Percentiles rank a stretch among this genome's conserved stretches.
phyloP scores from a whole-genome alignment of 1,140 invertebrate species.

The Drosophila subobscura region DNA sequence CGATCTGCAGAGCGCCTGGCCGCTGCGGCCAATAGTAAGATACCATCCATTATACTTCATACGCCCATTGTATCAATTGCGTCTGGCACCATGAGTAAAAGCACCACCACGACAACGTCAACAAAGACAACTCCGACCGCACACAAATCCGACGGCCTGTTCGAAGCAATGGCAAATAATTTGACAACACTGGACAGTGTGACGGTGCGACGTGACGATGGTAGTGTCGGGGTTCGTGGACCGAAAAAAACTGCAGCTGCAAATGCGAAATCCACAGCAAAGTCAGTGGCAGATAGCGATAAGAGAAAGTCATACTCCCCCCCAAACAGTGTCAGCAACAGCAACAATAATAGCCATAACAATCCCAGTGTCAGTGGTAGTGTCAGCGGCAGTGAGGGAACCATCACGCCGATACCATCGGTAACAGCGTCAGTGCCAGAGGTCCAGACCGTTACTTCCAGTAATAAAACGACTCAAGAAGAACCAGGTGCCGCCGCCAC shows the following conservation, averaged over 20 bases:
- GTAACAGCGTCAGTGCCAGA: background rate
- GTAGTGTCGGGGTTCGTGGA: too few relatives aligned
- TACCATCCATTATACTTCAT: conserved; percentile 73
- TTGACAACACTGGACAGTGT: too few relatives aligned
- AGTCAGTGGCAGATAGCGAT: background rate
- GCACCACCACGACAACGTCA: conserved; percentile 76
- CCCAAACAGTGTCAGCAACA: background rate
- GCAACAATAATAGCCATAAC: conserved; percentile 24
- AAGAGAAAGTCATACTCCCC: background rate
- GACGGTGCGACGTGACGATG: too few relatives aligned
- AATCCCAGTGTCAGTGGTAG: background rate
- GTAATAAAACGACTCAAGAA: background rate
- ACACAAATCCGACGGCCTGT: too few relatives aligned
- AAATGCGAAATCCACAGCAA: background rate
- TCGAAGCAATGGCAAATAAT: too few relatives aligned
- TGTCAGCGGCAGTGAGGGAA: too few relatives aligned
- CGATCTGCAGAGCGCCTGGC: conserved; percentile 14
- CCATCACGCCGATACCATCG: too few relatives aligned
- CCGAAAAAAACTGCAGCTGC: too few relatives aligned
- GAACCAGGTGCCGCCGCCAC: background rate
- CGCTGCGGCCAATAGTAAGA: conserved; percentile 14
- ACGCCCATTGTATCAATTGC: conserved; percentile 81
- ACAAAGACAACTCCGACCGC: conserved; percentile 75
- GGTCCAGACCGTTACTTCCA: background rate
- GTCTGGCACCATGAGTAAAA: conserved; percentile 73